phyloP scores from a whole-genome alignment of 2,888 invertebrate genomes.

The Acronicta leporina region DNA sequence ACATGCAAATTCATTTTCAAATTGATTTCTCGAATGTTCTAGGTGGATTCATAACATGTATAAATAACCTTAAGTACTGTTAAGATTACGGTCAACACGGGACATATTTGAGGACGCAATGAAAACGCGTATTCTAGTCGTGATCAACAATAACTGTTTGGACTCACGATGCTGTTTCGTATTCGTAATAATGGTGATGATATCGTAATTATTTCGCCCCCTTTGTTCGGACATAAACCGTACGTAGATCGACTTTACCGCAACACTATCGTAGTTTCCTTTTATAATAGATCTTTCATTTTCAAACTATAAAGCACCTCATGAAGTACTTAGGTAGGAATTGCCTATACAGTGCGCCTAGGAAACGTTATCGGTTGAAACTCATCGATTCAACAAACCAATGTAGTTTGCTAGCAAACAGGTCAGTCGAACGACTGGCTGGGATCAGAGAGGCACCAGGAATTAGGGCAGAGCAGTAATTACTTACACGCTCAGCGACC shows the following conservation, averaged over 20 bases:
- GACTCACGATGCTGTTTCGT: constrained; percentile 57
- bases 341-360: too few relatives aligned
- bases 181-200: constrained; percentile 59
- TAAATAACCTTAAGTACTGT: constrained; percentile 53
- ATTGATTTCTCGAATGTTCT: constrained; percentile 54
- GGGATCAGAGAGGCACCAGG: constrained; percentile 67
- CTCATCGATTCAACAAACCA: constrained; percentile 54
- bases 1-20: constrained; percentile 58
- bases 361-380: constrained; percentile 40
- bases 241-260: constrained; percentile 53
- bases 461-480: constrained; percentile 82
- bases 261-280: constrained; percentile 21
- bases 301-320: too few relatives aligned
- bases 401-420: constrained; percentile 63
- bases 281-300: constrained; percentile 1
- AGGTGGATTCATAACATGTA: constrained; percentile 43
- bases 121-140: constrained; percentile 45
- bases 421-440: constrained; percentile 64
- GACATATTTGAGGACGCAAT: constrained; percentile 58
- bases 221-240: constrained; percentile 58
- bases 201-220: constrained; percentile 67
- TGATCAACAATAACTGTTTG: constrained; percentile 58
- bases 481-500: constrained; percentile 73
- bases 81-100: constrained; percentile 33
- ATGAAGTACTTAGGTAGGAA: too few relatives aligned